Percentiles rank a stretch among this genome's conserved stretches.
Evolutionary conservation across 2,797 vertebrate genomes (phyloP).

Genomic region (Tachyglossus aculeatus): DNA sequence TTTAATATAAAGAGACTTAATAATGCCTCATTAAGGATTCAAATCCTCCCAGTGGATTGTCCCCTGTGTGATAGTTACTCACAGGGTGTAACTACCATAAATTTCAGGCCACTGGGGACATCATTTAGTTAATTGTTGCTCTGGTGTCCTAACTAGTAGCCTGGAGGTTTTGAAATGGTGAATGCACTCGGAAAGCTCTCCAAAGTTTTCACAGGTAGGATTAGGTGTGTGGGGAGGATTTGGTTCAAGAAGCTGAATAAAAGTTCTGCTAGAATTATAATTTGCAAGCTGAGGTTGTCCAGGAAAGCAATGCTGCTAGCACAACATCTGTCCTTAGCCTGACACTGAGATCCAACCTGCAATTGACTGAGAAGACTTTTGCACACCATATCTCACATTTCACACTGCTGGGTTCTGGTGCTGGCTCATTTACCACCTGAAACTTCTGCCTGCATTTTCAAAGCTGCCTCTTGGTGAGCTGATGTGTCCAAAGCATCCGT

Average conservation of each 20-base stretch:
- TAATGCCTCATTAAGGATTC: background rate
- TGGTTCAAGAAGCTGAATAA: background rate
- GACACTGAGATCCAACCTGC: no score
- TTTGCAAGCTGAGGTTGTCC: constrained; percentile 26
- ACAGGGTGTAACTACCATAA: background rate
- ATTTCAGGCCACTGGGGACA: background rate
- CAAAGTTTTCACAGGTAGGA: background rate
- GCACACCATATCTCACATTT: no score
- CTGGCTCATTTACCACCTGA: no score
- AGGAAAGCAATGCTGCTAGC: no score
- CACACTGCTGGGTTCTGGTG: no score
- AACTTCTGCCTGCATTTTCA: no score
- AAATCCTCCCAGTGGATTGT: background rate
- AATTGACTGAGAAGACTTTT: no score
- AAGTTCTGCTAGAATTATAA: background rate
- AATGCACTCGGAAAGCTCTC: no score
- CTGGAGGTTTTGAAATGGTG: background rate
- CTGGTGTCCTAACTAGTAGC: background rate
- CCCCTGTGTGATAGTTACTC: background rate
- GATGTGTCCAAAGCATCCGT: no score
- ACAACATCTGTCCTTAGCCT: no score
- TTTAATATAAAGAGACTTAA: background rate
- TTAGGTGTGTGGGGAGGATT: background rate
- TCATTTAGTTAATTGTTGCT: background rate
- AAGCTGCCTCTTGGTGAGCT: no score